A percentile compares a stretch with the other conserved stretches of the same genome.
Evolutionary conservation across 2,888 invertebrate genomes (phyloP).

Genomic region (Lepas anatifera): DNA sequence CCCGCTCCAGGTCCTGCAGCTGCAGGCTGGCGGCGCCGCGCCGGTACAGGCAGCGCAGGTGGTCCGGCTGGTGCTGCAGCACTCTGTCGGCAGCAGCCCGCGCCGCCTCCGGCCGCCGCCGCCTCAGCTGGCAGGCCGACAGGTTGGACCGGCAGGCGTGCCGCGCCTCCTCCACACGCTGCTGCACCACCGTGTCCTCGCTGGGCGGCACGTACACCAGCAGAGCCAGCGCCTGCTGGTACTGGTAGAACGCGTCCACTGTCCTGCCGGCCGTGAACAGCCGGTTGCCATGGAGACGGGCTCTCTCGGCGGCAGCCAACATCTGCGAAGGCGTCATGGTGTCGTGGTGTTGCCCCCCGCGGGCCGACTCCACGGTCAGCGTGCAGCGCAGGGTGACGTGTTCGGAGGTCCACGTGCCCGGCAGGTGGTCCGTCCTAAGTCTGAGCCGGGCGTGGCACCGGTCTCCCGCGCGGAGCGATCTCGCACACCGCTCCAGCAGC

Average conservation of each 20-base stretch:
- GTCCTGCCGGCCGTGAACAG: slow-evolving; percentile 50
- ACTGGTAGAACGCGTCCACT: slow-evolving; percentile 57
- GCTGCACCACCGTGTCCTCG: slow-evolving; percentile 33
- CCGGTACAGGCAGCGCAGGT: slow-evolving; percentile 42
- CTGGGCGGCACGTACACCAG: slow-evolving; percentile 38
- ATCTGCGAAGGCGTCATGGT: not conserved
- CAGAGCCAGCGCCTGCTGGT: slow-evolving; percentile 59
- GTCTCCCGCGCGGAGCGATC: slow-evolving; percentile 28
- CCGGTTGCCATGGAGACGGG: slow-evolving; percentile 37
- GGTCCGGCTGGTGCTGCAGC: slow-evolving; percentile 35
- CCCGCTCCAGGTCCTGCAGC: slow-evolving; percentile 23
- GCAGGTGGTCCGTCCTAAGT: not conserved
- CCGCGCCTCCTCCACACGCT: slow-evolving; percentile 39
- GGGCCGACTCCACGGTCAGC: not conserved
- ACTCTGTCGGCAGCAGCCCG: slow-evolving; percentile 46
- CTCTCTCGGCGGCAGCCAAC: not conserved
- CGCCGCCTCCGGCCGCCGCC: slow-evolving; percentile 51
- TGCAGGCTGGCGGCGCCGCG: slow-evolving; percentile 38
- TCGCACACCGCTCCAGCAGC: slow-evolving; percentile 29
- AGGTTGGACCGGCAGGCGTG: slow-evolving; percentile 64
- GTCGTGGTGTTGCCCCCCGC: not conserved
- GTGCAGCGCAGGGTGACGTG: not conserved
- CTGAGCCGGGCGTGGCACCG: not conserved
- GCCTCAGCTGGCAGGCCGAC: slow-evolving; percentile 63
- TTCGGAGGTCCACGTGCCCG: not conserved